Evolutionary conservation across 2,797 vertebrate genomes (phyloP).

Genomic region (Ptychadena robeensis): DNA sequence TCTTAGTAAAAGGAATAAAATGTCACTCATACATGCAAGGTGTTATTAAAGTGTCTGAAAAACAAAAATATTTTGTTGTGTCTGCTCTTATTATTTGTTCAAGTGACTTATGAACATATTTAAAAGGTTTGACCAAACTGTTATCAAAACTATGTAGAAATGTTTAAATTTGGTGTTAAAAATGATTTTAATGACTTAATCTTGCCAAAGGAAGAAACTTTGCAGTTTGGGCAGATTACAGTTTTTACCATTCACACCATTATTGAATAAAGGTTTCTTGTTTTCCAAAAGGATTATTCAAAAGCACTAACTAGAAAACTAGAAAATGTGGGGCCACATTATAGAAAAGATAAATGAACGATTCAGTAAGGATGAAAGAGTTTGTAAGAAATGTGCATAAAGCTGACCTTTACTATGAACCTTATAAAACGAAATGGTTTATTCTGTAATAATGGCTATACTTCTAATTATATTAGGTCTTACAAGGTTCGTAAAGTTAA

Average conservation of each 20-base stretch:
- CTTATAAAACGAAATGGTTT: background rate
- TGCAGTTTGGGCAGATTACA: background rate
- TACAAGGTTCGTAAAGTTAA: background rate
- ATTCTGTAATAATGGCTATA: background rate
- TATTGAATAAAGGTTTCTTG: background rate
- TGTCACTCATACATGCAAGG: too few relatives aligned
- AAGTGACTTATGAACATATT: background rate
- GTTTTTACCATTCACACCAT: background rate
- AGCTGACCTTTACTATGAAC: background rate
- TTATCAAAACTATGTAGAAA: background rate
- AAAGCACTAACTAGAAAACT: background rate
- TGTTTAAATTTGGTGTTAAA: background rate
- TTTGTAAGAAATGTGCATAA: background rate
- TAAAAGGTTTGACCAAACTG: background rate
- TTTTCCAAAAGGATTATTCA: slow-evolving; percentile 8
- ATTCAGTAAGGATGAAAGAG: background rate
- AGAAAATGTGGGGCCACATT: background rate
- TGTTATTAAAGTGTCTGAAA: too few relatives aligned
- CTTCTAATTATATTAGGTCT: background rate
- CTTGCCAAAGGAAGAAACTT: background rate
- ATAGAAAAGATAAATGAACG: background rate
- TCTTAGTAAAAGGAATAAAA: too few relatives aligned
- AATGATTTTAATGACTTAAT: background rate
- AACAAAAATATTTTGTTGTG: background rate
- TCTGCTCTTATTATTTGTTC: background rate